Conservation (phyloP, 1,140 invertebrate genomes). For the Samia ricini region DNA sequence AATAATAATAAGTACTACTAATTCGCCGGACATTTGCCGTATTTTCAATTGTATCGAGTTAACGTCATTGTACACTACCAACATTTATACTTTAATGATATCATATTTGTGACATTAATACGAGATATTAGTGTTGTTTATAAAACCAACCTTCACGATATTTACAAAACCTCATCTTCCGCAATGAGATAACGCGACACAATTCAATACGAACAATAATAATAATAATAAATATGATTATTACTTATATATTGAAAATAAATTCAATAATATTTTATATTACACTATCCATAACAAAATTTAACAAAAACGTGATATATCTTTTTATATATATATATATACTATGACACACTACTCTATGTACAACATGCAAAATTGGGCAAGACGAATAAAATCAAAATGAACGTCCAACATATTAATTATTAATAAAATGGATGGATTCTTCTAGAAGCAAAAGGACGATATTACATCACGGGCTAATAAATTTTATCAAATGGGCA, state of each 20-base stretch:
- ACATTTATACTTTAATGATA: background rate
- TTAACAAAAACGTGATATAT: constrained; percentile 69
- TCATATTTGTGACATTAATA: constrained; percentile 39
- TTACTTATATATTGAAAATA: constrained; percentile 38
- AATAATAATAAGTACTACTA: no score
- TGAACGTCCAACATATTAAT: constrained; percentile 61
- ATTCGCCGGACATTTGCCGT: background rate
- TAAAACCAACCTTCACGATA: constrained; percentile 43
- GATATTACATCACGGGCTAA: constrained; percentile 29
- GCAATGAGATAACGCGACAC: constrained; percentile 37
- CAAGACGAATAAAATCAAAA: constrained; percentile 61
- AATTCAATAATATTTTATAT: constrained; percentile 36
- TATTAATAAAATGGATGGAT: constrained; percentile 69
- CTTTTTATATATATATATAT: constrained; percentile 32
- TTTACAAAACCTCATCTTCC: constrained; percentile 41
- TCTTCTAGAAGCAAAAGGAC: constrained; percentile 56
- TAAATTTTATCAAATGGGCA: constrained; percentile 27
- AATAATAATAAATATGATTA: constrained; percentile 34
- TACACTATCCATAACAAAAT: constrained; percentile 68
- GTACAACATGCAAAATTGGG: constrained; percentile 70
- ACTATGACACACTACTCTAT: constrained; percentile 56
- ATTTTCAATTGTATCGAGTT: background rate
- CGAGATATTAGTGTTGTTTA: constrained; percentile 14
- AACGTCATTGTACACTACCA: background rate
- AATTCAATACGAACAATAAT: constrained; percentile 21